phyloP scores from a whole-genome alignment of 92 coral and sea anemone genomes.

The Umimayanthus kanabou region DNA sequence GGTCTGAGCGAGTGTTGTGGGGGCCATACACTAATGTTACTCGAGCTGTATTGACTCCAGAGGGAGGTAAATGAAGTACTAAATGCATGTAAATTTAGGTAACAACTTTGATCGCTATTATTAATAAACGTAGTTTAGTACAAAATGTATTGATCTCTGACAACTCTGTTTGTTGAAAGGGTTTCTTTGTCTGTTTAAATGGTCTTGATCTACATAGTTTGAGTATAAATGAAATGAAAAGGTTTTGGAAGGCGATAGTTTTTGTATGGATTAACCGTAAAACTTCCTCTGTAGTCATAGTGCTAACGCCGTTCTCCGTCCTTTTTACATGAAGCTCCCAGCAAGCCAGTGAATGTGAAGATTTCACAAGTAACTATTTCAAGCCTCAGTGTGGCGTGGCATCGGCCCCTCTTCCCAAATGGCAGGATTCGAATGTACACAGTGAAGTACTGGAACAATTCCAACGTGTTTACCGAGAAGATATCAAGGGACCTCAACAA shows the following conservation, averaged over 20 bases:
- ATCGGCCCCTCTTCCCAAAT: slow-evolving; percentile 14
- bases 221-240: too few species aligned
- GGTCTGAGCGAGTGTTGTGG: slow-evolving; percentile 29
- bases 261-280: too few species aligned
- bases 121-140: too few species aligned
- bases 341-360: slow-evolving; percentile 16
- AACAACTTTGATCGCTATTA: not conserved
- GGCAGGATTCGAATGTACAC: slow-evolving; percentile 29
- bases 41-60: slow-evolving; percentile 32
- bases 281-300: too few species aligned
- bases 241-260: too few species aligned
- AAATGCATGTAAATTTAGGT: not conserved
- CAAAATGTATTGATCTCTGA: too few species aligned
- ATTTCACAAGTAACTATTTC: slow-evolving; percentile 6
- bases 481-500: not conserved
- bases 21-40: slow-evolving; percentile 37
- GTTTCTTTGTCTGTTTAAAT: too few species aligned
- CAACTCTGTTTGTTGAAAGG: too few species aligned
- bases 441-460: slow-evolving; percentile 12
- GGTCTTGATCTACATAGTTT: too few species aligned
- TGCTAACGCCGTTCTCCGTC: not conserved
- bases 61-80: slow-evolving; percentile 25
- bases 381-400: slow-evolving; percentile 11
- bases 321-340: slow-evolving; percentile 13
- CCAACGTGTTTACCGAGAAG: not conserved